Percentiles rank a stretch among this genome's conserved stretches.
phyloP scores from a whole-genome alignment of 2,888 invertebrate species.

The Latheticus oryzae region DNA sequence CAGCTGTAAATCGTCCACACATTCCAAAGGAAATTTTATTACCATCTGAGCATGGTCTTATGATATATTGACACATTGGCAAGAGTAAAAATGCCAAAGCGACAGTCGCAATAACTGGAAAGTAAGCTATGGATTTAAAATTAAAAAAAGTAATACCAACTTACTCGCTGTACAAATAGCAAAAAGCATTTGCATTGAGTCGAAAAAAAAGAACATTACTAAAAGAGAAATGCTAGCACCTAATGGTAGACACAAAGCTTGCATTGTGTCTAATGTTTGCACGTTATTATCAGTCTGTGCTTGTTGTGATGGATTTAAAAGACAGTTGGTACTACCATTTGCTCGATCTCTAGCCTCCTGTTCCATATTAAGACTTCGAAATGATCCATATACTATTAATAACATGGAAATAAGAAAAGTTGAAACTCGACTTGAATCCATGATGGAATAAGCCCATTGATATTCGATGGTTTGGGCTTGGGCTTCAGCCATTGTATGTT shows the following conservation, averaged over 20 bases:
- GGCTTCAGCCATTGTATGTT: conserved; percentile 55
- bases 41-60: conserved; percentile 85
- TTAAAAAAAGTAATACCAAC: conserved; percentile 60
- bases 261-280: conserved; percentile 96
- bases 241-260: conserved; percentile 94
- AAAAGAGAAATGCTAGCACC: conserved; percentile 96
- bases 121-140: conserved; percentile 34
- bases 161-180: conserved; percentile 97
- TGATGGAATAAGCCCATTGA: conserved; percentile 93
- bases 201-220: conserved; percentile 99
- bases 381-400: conserved; percentile 97
- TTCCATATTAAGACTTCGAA: conserved; percentile 96
- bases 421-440: conserved; percentile 97
- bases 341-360: conserved; percentile 86
- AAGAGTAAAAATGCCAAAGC: conserved; percentile 95
- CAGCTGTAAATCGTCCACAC: conserved; percentile 94
- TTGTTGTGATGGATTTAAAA: conserved; percentile 60
- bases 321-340: conserved; percentile 65
- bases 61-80: conserved; percentile 97
- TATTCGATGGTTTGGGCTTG: conserved; percentile 68
- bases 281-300: conserved; percentile 67
- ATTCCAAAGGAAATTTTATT: conserved; percentile 89
- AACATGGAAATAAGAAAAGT: conserved; percentile 98
- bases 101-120: conserved; percentile 91
- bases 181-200: conserved; percentile 97